Conservation (phyloP, 2,888 invertebrate genomes). For the Cepaea hortensis region DNA sequence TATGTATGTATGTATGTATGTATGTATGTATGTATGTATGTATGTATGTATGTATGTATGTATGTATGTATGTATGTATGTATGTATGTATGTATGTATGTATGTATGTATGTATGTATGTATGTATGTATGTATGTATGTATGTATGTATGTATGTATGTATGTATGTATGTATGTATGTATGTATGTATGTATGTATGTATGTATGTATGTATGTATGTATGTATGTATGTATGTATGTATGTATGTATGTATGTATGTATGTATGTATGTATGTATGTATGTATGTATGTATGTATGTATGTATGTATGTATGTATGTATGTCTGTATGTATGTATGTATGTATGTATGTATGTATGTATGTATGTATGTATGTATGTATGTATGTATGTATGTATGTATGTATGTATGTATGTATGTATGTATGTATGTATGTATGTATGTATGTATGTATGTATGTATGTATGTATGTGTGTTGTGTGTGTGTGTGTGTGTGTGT, state of each 20-base stretch:
- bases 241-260: conserved; percentile 19
- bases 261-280: conserved; percentile 12
- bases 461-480: not conserved
- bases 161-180: conserved; percentile 17
- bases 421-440: not conserved
- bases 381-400: conserved; percentile 20
- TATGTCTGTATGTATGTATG: no score
- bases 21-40: conserved; percentile 18
- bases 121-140: conserved; percentile 20
- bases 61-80: conserved; percentile 20
- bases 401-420: conserved; percentile 11
- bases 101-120: conserved; percentile 20
- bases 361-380: conserved; percentile 38
- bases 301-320: conserved; percentile 1
- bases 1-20: conserved; percentile 17
- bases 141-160: conserved; percentile 20
- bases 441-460: not conserved
- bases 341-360: conserved; percentile 6
- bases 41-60: conserved; percentile 20
- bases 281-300: conserved; percentile 19
- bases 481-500: not conserved
- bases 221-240: conserved; percentile 19
- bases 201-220: conserved; percentile 19
- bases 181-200: conserved; percentile 22
- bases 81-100: conserved; percentile 20